Evolutionary conservation across 2,888 invertebrate genomes (phyloP), one percentile per base, ranked within the genome.

Genomic region (Carterocephalus palaemon): DNA sequence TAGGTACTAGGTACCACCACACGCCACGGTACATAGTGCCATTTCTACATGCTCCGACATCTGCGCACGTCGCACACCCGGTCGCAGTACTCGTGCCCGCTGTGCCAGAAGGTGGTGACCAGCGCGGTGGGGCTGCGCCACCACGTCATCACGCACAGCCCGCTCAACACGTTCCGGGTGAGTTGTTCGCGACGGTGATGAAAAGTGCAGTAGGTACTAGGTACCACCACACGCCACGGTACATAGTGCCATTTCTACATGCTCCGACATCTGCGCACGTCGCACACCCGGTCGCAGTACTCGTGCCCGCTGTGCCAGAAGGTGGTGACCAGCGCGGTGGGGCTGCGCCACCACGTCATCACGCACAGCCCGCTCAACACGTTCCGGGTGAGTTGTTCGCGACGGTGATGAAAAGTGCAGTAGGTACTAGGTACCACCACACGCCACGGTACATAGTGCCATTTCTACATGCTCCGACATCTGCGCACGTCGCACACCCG

Each of bases 41-140:
- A n/a, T n/a, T n/a, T n/a, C 8, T 88, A 84, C 62, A 81, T 89
- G 76, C 59, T 88, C n/a, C 82, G 88, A 0, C 89, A 89, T 57
- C 53, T 88, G 20, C 75, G 85, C 7, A 75, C 82, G 2, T 66
- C 80, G 0, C 89, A 89, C 70, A 75, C 84, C 2, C 68, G 66
- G 24, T 58, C 71, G 1, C 66, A 68, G 6, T 77, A 72, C 67
- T 52, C 64, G 3, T 89, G 89, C 37, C 89, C 88, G 17, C 49
- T 89, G 22, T 89, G 88, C 62, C 66, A 63, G 52, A 82, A 85
- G 62, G 48, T 58, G 16, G 61, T 86, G 7, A 67, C 75, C 33
- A 77, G 75, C 42, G 56, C 70, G 2, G 62, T 72, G 1, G 75
- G 76, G 0, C 66, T 88, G 4, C 57, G 86, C 0, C 75, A 83